Evolutionary conservation across 2,113 vertebrate species (phyloP), one percentile per base, ranked within the genome.

Genomic region (Brienomyrus brachyistius): DNA sequence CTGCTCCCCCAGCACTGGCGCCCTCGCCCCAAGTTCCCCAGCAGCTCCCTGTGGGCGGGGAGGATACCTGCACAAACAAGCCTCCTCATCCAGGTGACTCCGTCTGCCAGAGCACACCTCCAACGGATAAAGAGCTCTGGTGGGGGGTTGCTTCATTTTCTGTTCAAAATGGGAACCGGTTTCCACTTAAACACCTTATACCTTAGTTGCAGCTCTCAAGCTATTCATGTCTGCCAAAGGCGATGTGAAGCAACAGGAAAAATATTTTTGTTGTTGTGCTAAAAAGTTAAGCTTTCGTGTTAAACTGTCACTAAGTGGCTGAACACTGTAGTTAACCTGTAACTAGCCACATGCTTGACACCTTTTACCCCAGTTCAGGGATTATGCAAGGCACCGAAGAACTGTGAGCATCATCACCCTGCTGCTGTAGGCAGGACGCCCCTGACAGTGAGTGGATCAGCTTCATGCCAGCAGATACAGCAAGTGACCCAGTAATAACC

Each of bases 11-110:
- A 27, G 23, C n/a, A 87, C 88, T 85, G 74, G 3, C 31, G 5
- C 83, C 47, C 51, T 21, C 89, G 48, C 80, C 84, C 85, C 52
- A 87, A 85, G 47, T 40, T 85, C 86, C 80, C 54, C 88, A 50
- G 5, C 23, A 86, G 51, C 56, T 85, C 50, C 90, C 54, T 43
- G 59, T 15, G 83, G 88, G 54, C 31, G 43, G 13, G 13, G 70
- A 59, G 6, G 45, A 74, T 87, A 88, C 86, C 70, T 86, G 89
- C 70, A 89, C 74, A 90, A 91, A 91, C 92, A 92, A 88, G 90
- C 50, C 90, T 82, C 50, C 56, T 13, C 45, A 83, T 87, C 86
- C 89, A 89, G 91, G 74, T 87, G 88, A 62, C 85, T 89, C 89
- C 59, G 27, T 40, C 31, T 88, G 77, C 83, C 70, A 84, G 59